Base-by-base conservation (phyloP, 2,797 vertebrate genomes). In the Linurgus olivaceus region DNA sequence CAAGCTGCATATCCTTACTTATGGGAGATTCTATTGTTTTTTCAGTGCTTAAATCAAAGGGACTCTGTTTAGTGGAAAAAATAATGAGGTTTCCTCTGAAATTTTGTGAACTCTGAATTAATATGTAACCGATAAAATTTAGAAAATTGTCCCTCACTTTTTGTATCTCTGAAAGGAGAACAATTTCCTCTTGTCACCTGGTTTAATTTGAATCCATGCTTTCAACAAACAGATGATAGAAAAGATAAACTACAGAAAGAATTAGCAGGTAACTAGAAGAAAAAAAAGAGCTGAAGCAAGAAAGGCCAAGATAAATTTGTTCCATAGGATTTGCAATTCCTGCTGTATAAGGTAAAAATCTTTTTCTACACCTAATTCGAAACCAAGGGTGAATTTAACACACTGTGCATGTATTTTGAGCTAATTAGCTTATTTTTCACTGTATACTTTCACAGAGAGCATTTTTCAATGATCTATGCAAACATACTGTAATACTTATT, bases 381-480 rank as follows among this genome's bases (percentile, higher is more conserved):
- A 90, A 77, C 11, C 17, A 93, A 68, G 59, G 33, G 37, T 29
- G 8, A 87, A 91, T 80, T 93, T 92, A 86, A 62, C 31, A 61
- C 55, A 62, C 5, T 9, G n/a, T 80, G 7, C 15, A 6, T 33
- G 5, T 65, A 9, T 51, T 86, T 83, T 68, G 62, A 37, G 0
- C 25, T 70, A 90, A 88, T 95, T 48, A 89, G 19, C 9, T 61
- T 52, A 21, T 94, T 92, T 93, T 92, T 71, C 35, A 90, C 40
- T 82, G 28, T 70, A 8, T 83, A 35, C 79, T 86, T 66, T 68
- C 48, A 76, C 23, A 50, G 15, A 33, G 1, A 38, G 0, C 0
- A 1, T 62, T 72, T 79, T 44, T 33, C 47, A 55, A 54, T 57
- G 33, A 38, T 40, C 37, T 85, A 1, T 40, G 13, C 17, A 75